phyloP scores from a whole-genome alignment of 2,113 vertebrate genomes.

The Myrmophylax atrothorax region DNA sequence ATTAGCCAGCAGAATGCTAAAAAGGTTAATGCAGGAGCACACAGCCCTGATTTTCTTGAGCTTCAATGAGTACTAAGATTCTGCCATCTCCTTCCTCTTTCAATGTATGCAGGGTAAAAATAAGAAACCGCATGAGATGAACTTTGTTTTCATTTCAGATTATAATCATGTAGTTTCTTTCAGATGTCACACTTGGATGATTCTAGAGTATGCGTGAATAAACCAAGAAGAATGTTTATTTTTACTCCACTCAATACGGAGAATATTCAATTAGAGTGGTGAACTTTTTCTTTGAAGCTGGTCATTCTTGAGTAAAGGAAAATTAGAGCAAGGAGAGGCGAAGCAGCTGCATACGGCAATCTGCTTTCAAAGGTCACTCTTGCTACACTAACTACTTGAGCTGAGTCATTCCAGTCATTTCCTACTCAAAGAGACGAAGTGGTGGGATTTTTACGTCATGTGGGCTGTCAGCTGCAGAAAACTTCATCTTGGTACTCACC shows the following conservation, averaged over 20 bases:
- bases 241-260: slow-evolving; percentile 36
- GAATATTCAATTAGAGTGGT: slow-evolving; percentile 1
- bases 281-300: slow-evolving; percentile 27
- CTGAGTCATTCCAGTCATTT: slow-evolving; percentile 14
- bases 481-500: neutral
- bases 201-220: slow-evolving; percentile 10
- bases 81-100: slow-evolving; percentile 10
- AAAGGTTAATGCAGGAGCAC: slow-evolving; percentile 61
- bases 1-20: slow-evolving; percentile 68
- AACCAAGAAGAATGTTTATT: slow-evolving; percentile 23
- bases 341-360: neutral
- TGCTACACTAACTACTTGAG: neutral
- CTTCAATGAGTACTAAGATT: slow-evolving; percentile 1
- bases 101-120: neutral
- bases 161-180: slow-evolving; percentile 22
- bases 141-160: slow-evolving; percentile 40
- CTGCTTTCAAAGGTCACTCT: neutral
- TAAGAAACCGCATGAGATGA: slow-evolving; percentile 8
- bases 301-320: neutral
- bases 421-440: neutral
- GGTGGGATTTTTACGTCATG: neutral
- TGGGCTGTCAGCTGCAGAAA: neutral
- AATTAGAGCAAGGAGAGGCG: neutral
- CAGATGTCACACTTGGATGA: neutral
- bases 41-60: slow-evolving; percentile 28